Conservation (phyloP, 2,797 vertebrate genomes). For the Sparus aurata region DNA sequence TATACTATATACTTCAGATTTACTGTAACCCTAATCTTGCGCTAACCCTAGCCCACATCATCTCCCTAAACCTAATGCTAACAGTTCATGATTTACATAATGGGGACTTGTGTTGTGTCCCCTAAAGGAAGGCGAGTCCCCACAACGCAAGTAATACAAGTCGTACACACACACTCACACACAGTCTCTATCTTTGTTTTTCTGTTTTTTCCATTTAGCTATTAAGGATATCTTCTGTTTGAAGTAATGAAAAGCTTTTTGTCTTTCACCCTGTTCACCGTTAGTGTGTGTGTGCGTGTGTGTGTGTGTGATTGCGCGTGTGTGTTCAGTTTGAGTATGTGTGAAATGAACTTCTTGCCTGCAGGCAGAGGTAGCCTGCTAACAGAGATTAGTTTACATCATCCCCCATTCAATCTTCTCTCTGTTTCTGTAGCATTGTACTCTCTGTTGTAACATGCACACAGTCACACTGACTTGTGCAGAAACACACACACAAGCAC, state of each 20-base stretch:
- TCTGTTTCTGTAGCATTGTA: constrained; percentile 44
- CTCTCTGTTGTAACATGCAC: constrained; percentile 12
- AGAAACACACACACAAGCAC: not conserved
- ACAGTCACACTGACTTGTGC: not conserved
- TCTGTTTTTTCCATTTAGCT: constrained; percentile 29
- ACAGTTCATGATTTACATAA: too few relatives aligned
- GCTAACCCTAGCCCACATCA: too few relatives aligned
- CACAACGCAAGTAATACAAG: too few relatives aligned
- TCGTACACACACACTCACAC: not conserved
- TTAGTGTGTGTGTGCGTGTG: not conserved
- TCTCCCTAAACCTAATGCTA: too few relatives aligned
- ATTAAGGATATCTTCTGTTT: constrained; percentile 46
- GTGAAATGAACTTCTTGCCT: constrained; percentile 69
- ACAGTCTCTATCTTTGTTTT: not conserved
- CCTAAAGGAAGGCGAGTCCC: too few relatives aligned
- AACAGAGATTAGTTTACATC: constrained; percentile 80
- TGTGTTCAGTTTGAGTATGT: constrained; percentile 26
- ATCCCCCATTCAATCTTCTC: constrained; percentile 69
- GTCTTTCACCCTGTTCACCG: not conserved
- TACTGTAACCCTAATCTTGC: too few relatives aligned
- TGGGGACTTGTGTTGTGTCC: too few relatives aligned
- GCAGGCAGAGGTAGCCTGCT: constrained; percentile 64
- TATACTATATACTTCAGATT: too few relatives aligned
- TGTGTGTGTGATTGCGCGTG: constrained; percentile 2
- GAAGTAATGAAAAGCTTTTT: constrained; percentile 46